Percentiles rank a stretch among this genome's conserved stretches.
Evolutionary conservation across 1,140 invertebrate species (phyloP).

Genomic region (Hirudo medicinalis): DNA sequence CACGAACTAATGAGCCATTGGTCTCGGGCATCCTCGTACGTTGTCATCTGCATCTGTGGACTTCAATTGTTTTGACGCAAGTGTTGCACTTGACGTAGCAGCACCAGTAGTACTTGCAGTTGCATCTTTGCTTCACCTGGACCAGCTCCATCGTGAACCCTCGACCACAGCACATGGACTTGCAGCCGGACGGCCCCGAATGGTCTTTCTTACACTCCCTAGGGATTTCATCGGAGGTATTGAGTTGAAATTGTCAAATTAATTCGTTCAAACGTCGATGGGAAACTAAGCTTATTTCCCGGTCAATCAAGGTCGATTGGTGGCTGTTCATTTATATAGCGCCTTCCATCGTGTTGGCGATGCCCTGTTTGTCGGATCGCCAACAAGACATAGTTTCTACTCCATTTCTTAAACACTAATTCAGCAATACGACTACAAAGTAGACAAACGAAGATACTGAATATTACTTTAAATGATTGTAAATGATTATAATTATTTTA

Average conservation of each 20-base stretch:
- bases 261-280: not conserved
- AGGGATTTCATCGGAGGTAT: not conserved
- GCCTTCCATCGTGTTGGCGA: too few species aligned
- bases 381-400: too few species aligned
- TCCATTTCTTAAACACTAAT: too few species aligned
- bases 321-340: too few species aligned
- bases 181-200: slow-evolving; percentile 30
- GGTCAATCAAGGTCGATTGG: not conserved
- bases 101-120: slow-evolving; percentile 46
- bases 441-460: too few species aligned
- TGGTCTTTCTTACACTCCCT: slow-evolving; percentile 32
- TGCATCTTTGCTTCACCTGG: slow-evolving; percentile 36
- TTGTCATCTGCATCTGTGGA: slow-evolving; percentile 22
- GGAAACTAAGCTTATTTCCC: not conserved
- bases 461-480: too few species aligned
- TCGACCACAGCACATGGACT: slow-evolving; percentile 39
- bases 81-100: slow-evolving; percentile 45
- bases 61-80: slow-evolving; percentile 31
- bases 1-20: too few species aligned
- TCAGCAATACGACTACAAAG: too few species aligned
- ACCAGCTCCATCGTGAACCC: slow-evolving; percentile 32
- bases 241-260: not conserved
- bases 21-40: too few species aligned
- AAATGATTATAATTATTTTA: too few species aligned
- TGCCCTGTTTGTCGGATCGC: too few species aligned